Conservation (phyloP, 1,140 invertebrate species). For the Andricus grossulariae region DNA sequence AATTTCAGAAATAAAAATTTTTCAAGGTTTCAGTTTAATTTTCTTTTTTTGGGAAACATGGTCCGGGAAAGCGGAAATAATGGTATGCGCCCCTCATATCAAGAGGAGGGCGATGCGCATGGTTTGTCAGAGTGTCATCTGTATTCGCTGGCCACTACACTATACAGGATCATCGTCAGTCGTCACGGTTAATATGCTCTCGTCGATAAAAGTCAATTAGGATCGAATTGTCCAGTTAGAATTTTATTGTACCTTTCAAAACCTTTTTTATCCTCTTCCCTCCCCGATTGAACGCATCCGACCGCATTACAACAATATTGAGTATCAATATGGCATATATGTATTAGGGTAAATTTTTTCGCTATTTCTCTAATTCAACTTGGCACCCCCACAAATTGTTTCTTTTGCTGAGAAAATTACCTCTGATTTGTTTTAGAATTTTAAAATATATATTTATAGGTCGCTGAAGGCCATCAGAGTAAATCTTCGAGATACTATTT, state of each 20-base stretch:
- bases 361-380: no score
- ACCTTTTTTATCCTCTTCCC: not conserved
- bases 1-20: no score
- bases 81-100: not conserved
- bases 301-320: not conserved
- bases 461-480: no score
- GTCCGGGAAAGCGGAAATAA: not conserved
- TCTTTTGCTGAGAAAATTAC: no score
- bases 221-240: conserved; percentile 47
- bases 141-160: conserved; percentile 1
- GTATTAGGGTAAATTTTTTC: no score
- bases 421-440: no score
- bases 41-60: not conserved
- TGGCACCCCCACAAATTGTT: no score
- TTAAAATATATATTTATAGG: no score
- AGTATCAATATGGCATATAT: no score
- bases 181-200: conserved; percentile 58
- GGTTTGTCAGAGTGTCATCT: conserved; percentile 50
- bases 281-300: not conserved
- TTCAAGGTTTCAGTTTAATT: no score
- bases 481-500: no score
- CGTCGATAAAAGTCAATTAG: conserved; percentile 61
- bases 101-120: conserved; percentile 52
- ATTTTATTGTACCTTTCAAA: not conserved
- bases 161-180: not conserved